These are phyloP conservation scores for Crocodylus rhombifer DNA, from an alignment of 2,797 vertebrate species.

Conservation along the genomic window DNA sequence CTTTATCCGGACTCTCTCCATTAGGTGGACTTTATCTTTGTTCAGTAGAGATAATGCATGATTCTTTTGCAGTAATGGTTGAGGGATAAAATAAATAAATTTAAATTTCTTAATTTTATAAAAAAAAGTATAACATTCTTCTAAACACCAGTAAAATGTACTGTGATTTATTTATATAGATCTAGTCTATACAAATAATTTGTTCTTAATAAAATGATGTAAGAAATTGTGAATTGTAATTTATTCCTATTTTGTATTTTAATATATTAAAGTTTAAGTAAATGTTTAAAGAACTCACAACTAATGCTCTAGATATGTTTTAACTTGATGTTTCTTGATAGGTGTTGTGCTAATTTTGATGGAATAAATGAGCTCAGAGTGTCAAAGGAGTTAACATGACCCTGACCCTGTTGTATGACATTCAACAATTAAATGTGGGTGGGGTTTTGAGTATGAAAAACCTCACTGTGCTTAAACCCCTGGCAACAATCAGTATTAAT, in stretches of 20 bases:
- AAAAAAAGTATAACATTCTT: slow-evolving; percentile 74
- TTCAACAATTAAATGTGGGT: not conserved
- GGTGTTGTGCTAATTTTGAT: not conserved
- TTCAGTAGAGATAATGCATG: slow-evolving; percentile 80
- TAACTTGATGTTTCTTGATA: slow-evolving; percentile 10
- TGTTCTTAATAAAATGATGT: slow-evolving; percentile 82
- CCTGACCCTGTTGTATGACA: not conserved
- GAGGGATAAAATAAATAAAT: slow-evolving; percentile 61
- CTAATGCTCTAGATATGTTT: not conserved
- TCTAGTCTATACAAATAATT: slow-evolving; percentile 83
- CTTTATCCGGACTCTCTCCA: slow-evolving; percentile 61
- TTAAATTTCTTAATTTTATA: slow-evolving; percentile 79
- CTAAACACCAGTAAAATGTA: slow-evolving; percentile 83
- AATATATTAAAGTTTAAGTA: slow-evolving; percentile 59
- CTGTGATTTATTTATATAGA: slow-evolving; percentile 88
- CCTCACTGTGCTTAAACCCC: not conserved
- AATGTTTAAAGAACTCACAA: slow-evolving; percentile 41
- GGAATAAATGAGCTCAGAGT: not conserved
- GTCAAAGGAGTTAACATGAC: not conserved
- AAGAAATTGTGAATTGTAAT: slow-evolving; percentile 72
- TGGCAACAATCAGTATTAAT: not conserved
- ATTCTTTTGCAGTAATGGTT: slow-evolving; percentile 76
- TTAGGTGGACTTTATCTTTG: slow-evolving; percentile 67
- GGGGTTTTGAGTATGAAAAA: not conserved
- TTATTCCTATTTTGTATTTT: slow-evolving; percentile 75